Evolutionary conservation across 2,797 vertebrate genomes (phyloP).

Genomic region (Clarias platycephalus): DNA sequence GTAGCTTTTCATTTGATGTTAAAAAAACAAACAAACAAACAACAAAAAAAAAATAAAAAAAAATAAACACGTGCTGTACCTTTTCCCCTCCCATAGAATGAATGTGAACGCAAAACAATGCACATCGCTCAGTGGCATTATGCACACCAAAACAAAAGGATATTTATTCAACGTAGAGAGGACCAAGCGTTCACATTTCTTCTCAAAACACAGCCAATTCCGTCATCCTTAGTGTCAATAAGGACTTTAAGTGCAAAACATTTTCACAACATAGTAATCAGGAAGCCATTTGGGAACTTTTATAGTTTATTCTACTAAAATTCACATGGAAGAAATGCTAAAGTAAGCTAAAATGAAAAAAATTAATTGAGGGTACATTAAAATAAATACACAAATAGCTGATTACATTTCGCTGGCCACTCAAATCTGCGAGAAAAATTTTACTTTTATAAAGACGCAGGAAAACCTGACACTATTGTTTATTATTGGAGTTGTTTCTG

Average conservation of each 20-base stretch:
- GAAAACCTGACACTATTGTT: not conserved
- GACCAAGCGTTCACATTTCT: not conserved
- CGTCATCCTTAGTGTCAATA: not conserved
- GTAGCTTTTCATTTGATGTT: not conserved
- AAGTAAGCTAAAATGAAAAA: not conserved
- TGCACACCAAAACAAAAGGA: not conserved
- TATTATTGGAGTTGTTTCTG: not conserved
- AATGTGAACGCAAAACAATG: not conserved
- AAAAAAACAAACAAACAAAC: too few species aligned
- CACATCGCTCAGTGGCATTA: not conserved
- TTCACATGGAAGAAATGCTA: not conserved
- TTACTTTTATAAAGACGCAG: not conserved
- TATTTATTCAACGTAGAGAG: not conserved
- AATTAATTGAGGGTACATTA: not conserved
- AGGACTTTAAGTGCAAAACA: not conserved
- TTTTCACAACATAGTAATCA: not conserved
- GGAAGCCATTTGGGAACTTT: not conserved
- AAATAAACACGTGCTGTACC: not conserved
- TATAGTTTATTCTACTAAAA: not conserved
- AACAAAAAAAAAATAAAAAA: too few species aligned
- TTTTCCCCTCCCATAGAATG: not conserved
- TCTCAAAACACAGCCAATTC: not conserved
- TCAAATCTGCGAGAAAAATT: not conserved
- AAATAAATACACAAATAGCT: not conserved
- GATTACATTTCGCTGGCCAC: not conserved